Evolutionary conservation across 2,113 vertebrate species (phyloP).

Genomic region (Kobus ellipsiprymnus): DNA sequence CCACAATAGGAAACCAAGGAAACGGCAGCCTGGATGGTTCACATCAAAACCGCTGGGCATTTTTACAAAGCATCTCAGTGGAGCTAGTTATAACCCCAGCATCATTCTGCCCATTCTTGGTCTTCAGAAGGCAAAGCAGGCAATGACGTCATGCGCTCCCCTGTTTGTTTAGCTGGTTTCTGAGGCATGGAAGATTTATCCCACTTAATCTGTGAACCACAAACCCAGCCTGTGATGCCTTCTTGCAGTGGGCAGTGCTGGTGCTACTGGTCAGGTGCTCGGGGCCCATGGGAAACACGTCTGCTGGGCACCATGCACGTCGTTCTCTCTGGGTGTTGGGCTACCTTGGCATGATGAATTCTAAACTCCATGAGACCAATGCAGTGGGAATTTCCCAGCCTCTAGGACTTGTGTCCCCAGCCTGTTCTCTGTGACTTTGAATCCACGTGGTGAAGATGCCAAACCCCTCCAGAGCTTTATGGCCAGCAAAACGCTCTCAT

Average conservation of each 20-base stretch:
- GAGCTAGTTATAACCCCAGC: not conserved
- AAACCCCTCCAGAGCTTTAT: not conserved
- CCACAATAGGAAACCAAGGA: not conserved
- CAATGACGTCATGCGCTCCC: not conserved
- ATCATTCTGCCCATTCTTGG: not conserved
- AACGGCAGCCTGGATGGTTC: not conserved
- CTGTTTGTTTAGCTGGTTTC: slow-evolving; percentile 7
- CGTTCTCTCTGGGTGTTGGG: not conserved
- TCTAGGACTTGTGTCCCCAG: not conserved
- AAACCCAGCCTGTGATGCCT: not conserved
- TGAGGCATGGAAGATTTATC: not conserved
- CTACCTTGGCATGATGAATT: not conserved
- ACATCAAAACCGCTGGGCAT: not conserved
- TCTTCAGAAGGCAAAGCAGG: not conserved
- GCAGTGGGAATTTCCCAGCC: not conserved
- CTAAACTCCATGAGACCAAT: not conserved
- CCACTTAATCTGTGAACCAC: not conserved
- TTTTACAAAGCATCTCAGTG: not conserved
- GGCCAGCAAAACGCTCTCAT: not conserved
- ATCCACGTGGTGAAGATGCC: not conserved
- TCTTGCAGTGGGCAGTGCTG: not conserved
- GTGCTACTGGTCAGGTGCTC: not conserved
- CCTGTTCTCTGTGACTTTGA: not conserved
- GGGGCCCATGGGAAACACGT: not conserved
- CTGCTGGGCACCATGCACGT: rapidly evolving